Evolutionary conservation across 2,888 invertebrate genomes (phyloP).

Genomic region (Parnassius smintheus): DNA sequence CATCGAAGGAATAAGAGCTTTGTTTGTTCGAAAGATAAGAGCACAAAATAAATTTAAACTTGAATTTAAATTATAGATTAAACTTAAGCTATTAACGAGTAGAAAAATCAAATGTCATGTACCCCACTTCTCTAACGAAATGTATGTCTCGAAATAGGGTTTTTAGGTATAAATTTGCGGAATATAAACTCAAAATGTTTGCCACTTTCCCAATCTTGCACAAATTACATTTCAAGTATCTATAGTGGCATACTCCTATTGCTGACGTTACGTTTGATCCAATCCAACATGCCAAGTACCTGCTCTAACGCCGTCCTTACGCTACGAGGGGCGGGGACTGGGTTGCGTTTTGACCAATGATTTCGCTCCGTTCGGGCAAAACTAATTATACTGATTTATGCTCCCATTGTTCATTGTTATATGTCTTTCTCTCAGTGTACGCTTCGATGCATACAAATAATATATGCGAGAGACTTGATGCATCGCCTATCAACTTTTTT

Average conservation of each 20-base stretch:
- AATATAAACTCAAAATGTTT: too few species aligned
- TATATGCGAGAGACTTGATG: constrained; percentile 37
- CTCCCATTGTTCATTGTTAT: constrained; percentile 94
- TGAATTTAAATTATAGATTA: too few species aligned
- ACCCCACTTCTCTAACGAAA: too few species aligned
- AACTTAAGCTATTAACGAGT: too few species aligned
- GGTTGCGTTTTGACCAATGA: constrained; percentile 84
- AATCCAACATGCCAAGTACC: constrained; percentile 59
- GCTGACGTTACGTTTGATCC: constrained; percentile 69
- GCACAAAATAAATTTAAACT: too few species aligned
- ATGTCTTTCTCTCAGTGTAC: constrained; percentile 73
- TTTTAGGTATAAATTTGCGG: too few species aligned
- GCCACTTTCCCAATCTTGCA: neutral
- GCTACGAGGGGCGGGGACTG: constrained; percentile 80
- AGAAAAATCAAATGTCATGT: too few species aligned
- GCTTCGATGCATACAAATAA: constrained; percentile 49
- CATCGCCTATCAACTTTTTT: constrained; percentile 41
- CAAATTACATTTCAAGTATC: neutral
- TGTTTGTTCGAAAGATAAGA: too few species aligned
- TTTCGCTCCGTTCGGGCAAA: constrained; percentile 82
- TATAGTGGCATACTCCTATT: constrained; percentile 42
- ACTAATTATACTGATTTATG: constrained; percentile 98
- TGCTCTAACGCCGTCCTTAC: constrained; percentile 61
- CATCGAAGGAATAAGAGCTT: too few species aligned
- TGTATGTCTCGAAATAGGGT: too few species aligned